These are phyloP conservation scores for Drosophila sordidapex DNA, from an alignment of 2,888 invertebrate species.

Conservation along the genomic window DNA sequence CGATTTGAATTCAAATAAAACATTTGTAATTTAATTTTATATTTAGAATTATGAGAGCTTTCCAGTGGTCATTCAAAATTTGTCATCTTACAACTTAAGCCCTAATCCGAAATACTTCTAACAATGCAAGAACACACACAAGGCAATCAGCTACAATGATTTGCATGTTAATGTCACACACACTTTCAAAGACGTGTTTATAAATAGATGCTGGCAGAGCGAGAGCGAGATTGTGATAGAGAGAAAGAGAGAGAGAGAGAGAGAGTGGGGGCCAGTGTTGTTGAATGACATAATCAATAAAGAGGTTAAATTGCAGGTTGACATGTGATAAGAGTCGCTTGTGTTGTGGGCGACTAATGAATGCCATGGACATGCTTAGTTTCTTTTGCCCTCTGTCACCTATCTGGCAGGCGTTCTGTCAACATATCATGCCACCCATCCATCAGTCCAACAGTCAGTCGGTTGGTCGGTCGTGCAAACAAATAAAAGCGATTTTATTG, in stretches of 20 bases:
- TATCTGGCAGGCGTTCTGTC: conserved; percentile 27
- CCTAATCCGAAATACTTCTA: conserved; percentile 17
- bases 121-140: conserved; percentile 6
- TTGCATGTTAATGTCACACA: conserved; percentile 33
- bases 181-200: background rate
- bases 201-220: conserved; percentile 35
- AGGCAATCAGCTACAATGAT: conserved; percentile 2
- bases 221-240: background rate
- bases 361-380: conserved; percentile 48
- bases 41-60: conserved; percentile 2
- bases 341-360: conserved; percentile 66
- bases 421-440: conserved; percentile 15
- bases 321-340: conserved; percentile 62
- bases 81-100: conserved; percentile 26
- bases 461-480: conserved; percentile 46
- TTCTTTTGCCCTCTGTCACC: conserved; percentile 1
- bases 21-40: fast-evolving
- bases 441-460: conserved; percentile 18
- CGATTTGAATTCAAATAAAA: background rate
- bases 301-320: conserved; percentile 63
- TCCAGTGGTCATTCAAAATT: conserved; percentile 26
- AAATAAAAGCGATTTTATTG: conserved; percentile 75
- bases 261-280: background rate
- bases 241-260: background rate
- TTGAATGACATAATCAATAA: conserved; percentile 63